phyloP scores from a whole-genome alignment of 1,140 invertebrate species.

The Bombus soroeensis region DNA sequence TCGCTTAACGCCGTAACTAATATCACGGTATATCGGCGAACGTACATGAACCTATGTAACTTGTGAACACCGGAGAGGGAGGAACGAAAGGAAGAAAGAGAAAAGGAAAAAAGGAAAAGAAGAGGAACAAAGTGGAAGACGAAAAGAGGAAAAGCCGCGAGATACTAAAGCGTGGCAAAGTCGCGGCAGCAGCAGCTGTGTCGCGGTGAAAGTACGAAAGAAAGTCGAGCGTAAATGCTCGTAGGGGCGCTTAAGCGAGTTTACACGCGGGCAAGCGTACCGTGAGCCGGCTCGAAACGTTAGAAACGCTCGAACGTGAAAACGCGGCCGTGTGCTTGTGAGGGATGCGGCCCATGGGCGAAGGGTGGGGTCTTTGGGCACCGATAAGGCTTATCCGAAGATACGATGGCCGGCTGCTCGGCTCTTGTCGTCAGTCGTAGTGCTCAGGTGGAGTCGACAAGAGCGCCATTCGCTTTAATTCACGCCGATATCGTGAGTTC shows the following conservation, averaged over 20 bases:
- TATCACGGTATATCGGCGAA: background rate
- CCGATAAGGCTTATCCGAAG: constrained; percentile 71
- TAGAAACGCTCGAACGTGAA: constrained; percentile 7
- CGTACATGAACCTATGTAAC: too few species aligned
- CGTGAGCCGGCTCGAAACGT: background rate
- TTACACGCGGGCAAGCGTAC: constrained; percentile 10
- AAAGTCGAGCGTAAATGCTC: constrained; percentile 28
- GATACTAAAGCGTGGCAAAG: background rate
- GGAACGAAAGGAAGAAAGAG: background rate
- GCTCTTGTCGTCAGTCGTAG: constrained; percentile 62
- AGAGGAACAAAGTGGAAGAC: background rate
- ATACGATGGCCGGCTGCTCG: constrained; percentile 65
- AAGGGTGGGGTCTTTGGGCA: constrained; percentile 65
- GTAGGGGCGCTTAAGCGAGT: constrained; percentile 13
- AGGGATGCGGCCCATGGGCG: constrained; percentile 60
- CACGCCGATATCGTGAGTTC: constrained; percentile 43
- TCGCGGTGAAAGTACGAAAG: background rate
- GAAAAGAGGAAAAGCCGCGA: background rate
- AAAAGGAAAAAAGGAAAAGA: background rate
- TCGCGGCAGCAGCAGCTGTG: background rate
- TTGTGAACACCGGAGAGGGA: too few species aligned
- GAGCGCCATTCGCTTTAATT: constrained; percentile 53
- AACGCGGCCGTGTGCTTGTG: constrained; percentile 12
- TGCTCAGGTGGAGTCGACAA: constrained; percentile 65
- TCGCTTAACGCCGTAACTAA: too few species aligned